A percentile compares a stretch with the other conserved stretches of the same genome.
Conservation (phyloP, 1,140 invertebrate genomes). For the Sycophaga agraensis region DNA sequence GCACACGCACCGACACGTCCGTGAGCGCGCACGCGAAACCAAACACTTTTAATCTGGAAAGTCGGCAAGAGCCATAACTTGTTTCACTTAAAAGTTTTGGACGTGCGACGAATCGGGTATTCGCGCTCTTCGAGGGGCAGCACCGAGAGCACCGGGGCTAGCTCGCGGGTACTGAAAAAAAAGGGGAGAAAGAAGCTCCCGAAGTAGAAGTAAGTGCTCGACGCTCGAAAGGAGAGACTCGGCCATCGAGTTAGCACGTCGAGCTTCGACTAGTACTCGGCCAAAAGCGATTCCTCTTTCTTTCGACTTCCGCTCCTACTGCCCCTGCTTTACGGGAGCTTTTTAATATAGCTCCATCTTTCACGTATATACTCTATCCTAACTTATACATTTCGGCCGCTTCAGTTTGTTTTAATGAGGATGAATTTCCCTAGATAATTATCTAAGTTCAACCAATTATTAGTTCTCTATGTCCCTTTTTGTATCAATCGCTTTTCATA, state of each 20-base stretch:
- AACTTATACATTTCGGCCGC: no score
- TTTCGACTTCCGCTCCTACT: conserved; percentile 6
- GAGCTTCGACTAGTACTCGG: conserved; percentile 24
- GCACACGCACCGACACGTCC: not conserved
- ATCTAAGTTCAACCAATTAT: no score
- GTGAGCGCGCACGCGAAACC: not conserved
- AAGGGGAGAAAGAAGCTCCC: not conserved
- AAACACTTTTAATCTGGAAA: conserved; percentile 35
- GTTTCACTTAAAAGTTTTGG: conserved; percentile 41
- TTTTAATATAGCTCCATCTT: no score
- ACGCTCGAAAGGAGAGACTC: conserved; percentile 1
- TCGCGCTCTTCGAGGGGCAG: not conserved
- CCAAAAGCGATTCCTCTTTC: conserved; percentile 19
- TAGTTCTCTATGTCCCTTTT: no score
- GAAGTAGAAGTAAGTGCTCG: conserved; percentile 18
- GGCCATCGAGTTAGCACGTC: conserved; percentile 24
- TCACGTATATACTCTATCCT: no score
- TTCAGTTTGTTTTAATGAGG: no score
- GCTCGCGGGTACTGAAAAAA: no score
- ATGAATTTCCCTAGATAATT: no score
- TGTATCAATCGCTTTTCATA: no score
- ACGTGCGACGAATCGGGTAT: conserved; percentile 34
- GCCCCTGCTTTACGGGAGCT: not conserved
- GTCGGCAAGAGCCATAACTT: conserved; percentile 35
- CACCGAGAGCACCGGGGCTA: no score